A percentile compares a stretch with the other conserved stretches of the same genome.
Conservation (phyloP, 2,113 vertebrate species). For the Chaenocephalus aceratus region DNA sequence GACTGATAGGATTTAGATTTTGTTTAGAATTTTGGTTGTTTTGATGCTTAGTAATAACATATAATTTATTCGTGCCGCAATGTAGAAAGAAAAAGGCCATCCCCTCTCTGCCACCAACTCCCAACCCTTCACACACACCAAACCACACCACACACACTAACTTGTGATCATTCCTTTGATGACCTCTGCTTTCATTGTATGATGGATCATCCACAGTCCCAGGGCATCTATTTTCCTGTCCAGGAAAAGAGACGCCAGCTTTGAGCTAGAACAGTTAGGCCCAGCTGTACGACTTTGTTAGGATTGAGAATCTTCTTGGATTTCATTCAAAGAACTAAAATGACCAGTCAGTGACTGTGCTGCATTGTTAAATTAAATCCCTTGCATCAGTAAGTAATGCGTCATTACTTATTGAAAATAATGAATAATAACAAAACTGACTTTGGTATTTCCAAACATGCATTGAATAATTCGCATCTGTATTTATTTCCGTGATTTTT, state of each 20-base stretch:
- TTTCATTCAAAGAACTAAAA: constrained; percentile 1
- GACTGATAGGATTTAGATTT: neutral
- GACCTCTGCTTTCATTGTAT: constrained; percentile 73
- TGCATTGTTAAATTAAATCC: neutral
- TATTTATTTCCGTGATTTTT: constrained; percentile 28
- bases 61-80: constrained; percentile 14
- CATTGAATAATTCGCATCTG: constrained; percentile 1
- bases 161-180: constrained; percentile 69
- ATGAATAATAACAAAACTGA: constrained; percentile 46
- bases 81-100: constrained; percentile 26
- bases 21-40: constrained; percentile 36
- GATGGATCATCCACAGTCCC: constrained; percentile 71
- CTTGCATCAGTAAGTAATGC: constrained; percentile 4
- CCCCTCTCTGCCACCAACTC: constrained; percentile 4
- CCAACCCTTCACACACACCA: neutral
- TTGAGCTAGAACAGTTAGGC: constrained; percentile 47
- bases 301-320: neutral
- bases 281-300: constrained; percentile 47
- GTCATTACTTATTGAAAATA: constrained; percentile 29
- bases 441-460: constrained; percentile 44
- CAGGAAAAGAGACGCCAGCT: constrained; percentile 59
- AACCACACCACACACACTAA: constrained; percentile 48
- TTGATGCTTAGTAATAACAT: constrained; percentile 23
- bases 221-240: constrained; percentile 72
- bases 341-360: neutral